Conservation (phyloP, 2,888 invertebrate genomes). For the Druceiella hillmani region DNA sequence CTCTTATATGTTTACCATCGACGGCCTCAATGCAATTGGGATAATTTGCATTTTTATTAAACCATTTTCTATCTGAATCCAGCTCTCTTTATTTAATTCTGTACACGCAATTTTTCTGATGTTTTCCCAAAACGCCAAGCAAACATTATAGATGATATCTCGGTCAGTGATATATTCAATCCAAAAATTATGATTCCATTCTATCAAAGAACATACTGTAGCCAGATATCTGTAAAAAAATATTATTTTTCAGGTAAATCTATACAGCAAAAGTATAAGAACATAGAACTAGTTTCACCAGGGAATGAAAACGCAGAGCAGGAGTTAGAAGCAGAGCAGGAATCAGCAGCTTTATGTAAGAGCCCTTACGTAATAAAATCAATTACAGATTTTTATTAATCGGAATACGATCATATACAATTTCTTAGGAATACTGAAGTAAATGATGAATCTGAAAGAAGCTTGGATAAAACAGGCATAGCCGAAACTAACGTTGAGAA, state of each 20-base stretch:
- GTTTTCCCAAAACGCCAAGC: constrained; percentile 24
- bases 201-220: constrained; percentile 25
- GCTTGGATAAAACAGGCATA: no score
- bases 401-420: no score
- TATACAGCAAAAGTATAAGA: no score
- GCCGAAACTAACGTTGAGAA: no score
- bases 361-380: no score
- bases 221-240: constrained; percentile 27
- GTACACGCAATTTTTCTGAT: constrained; percentile 20
- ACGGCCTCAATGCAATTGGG: constrained; percentile 18
- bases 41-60: constrained; percentile 19
- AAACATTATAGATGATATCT: constrained; percentile 26
- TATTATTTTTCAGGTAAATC: constrained; percentile 27
- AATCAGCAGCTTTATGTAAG: no score
- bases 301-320: no score
- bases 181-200: constrained; percentile 24
- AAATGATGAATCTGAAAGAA: no score
- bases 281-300: no score
- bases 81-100: constrained; percentile 24
- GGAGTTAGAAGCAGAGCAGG: no score
- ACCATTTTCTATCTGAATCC: constrained; percentile 25
- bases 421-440: no score
- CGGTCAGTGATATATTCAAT: constrained; percentile 25
- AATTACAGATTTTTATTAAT: no score
- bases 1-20: constrained; percentile 18